Base-by-base conservation (phyloP, 1,140 invertebrate species). In the Cyphomyrmex costatus region DNA sequence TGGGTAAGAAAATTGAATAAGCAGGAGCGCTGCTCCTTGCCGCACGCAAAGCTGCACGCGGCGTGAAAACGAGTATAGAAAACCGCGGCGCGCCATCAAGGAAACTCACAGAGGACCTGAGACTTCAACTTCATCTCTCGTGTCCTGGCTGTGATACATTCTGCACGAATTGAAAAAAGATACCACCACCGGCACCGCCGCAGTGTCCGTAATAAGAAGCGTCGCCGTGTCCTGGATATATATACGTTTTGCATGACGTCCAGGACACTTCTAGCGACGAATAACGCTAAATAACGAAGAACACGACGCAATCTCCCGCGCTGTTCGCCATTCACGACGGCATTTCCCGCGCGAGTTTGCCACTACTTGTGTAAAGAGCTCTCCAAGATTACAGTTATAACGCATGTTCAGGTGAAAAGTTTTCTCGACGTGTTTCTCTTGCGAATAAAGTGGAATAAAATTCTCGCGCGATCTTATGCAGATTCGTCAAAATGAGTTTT, bases 1-100 rank as follows among this genome's bases (percentile, higher is more conserved):
- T 42, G 36, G 36, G 53, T 2, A 60, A 19, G 79, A 73, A 76
- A 85, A 85, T 89, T 68, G 79, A 85, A 89, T 74, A 60, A 60
- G 63, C 70, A 74, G 10, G n/a, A 46, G 36, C 12, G 36, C 12
- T 16, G 58, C 60, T 89, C 60, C 76, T 83, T 74, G 84, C 24
- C 46, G 46, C 51, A 53, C 74, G 80, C 78, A 85, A 51, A 46
- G 36, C 42, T n/a, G n/a, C 74, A 77, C 51, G 71, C 33, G 51
- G 61, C 61, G 80, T 88, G 89, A 85, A 90, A 90, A 79, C 79
- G 46, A 21, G n/a, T n/a, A 58, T 66, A 84, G 87, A 82, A 89
- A 82, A 51, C 33, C 86, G 49, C 36, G 88, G 53, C 12, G 46
- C 36, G 19, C 24, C 61, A 19, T 33, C 61, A 73, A 77, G 68